Base-by-base conservation (phyloP, 2,113 vertebrate species). In the Malurus alboscapulatus region DNA sequence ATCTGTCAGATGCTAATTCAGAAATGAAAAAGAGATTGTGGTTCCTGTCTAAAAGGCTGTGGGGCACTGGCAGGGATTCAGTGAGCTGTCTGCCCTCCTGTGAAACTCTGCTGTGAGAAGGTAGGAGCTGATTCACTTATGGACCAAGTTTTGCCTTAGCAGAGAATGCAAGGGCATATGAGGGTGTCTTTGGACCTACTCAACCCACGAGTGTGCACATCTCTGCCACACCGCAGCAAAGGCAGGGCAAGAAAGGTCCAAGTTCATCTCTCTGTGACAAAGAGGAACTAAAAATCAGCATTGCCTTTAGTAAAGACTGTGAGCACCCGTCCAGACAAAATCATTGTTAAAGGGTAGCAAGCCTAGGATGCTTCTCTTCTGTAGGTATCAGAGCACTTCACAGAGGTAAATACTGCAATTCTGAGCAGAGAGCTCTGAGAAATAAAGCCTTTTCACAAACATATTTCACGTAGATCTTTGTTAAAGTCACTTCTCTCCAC, bases 1-100 rank as follows among this genome's bases (percentile, higher is more conserved):
- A 81, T 92, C 65, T 92, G 76, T 77, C 74, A 84, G 73, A 86
- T 75, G 61, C 80, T 87, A 78, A 71, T 79, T 61, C 42, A 65
- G 75, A 91, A 91, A 91, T 67, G 83, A 84, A 82, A 81, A 75
- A 47, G 45, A 79, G 45, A 58, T 38, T 79, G 47, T 82, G n/a
- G 63, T 14, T 94, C 58, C 54, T 89, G 50, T 69, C 55, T 77
- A 22, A 62, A 73, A 89, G 63, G 44, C 63, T 83, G 32, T 87
- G 50, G 71, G 77, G 40, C 3, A 3, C 77, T 85, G 71, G 74
- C 59, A 62, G 0, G 0, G 29, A 66, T 80, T 83, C 84, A 83
- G 74, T 50, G 61, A 84, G 9, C 66, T 27, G 18, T 30, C 59
- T 92, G 79, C 40, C n/a, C 51, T 45, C 3, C 55, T 30, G 5